These are phyloP conservation scores for Paraescarpia echinospica DNA, from an alignment of 1,140 invertebrate genomes.

Conservation along the genomic window DNA sequence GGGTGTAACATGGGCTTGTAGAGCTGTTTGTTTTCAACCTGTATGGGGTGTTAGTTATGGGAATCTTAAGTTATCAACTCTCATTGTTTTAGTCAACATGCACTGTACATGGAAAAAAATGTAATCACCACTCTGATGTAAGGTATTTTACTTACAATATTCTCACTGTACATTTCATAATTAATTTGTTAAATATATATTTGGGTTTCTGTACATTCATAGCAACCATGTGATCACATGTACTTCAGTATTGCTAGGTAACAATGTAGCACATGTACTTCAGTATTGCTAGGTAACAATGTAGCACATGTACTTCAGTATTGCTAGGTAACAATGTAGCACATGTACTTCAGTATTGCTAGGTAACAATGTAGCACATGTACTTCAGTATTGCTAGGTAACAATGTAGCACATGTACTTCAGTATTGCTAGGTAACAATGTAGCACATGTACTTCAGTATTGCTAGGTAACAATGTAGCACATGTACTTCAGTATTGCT, in stretches of 20 bases:
- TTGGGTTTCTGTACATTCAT: not conserved
- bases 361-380: too few relatives aligned
- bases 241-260: not conserved
- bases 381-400: too few relatives aligned
- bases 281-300: too few relatives aligned
- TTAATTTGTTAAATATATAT: not conserved
- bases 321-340: too few relatives aligned
- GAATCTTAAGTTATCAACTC: not conserved
- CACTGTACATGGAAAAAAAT: not conserved
- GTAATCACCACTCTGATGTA: not conserved
- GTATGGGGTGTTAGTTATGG: not conserved
- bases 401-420: too few relatives aligned
- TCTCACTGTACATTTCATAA: not conserved
- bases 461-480: too few relatives aligned
- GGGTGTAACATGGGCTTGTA: not conserved
- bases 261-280: not conserved
- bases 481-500: too few relatives aligned
- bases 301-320: too few relatives aligned
- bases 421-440: too few relatives aligned
- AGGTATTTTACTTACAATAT: not conserved
- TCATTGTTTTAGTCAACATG: not conserved
- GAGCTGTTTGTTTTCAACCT: not conserved
- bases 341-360: too few relatives aligned
- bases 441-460: too few relatives aligned
- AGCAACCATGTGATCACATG: not conserved